Evolutionary conservation across 2,113 vertebrate species (phyloP), one percentile per base, ranked within the genome.

Genomic region (Colinus virginianus): DNA sequence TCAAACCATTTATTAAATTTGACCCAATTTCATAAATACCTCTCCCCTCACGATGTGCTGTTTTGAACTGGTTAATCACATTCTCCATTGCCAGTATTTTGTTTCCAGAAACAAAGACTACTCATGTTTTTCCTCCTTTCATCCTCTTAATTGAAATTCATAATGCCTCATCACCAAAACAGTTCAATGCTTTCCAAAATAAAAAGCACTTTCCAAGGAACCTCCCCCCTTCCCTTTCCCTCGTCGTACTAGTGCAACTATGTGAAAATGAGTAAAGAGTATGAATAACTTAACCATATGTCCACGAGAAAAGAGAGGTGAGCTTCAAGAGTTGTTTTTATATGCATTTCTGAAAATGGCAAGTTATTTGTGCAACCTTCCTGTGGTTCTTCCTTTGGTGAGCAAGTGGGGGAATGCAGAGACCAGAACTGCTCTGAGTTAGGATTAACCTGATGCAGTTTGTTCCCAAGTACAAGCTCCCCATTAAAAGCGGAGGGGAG

Each of bases 61-160:
- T 76, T 43, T 76, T 58, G 77, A 92, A 88, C 84, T 87, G 69
- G 67, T 93, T 92, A 93, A 91, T 90, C 84, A 87, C 42, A 38
- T 92, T 88, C 63, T 88, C 67, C 67, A n/a, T 62, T 92, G 86
- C 74, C 67, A 68, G 77, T 82, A 84, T 92, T 91, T 90, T 95
- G 58, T 90, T 92, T 75, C 70, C 67, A 76, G 63, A 81, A 82
- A 94, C 78, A 90, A 91, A 88, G 78, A 87, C 53, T 69, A 81
- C 72, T 92, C n/a, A 10, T 84, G 58, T 77, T 94, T 82, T 93
- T 90, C 72, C 58, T 84, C 28, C 26, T 81, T 87, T 89, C 84
- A 78, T 84, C 45, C 55, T 88, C 55, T 74, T 87, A 87, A 90
- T 78, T 88, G 56, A 90, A 88, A 94, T 89, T 55, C 75, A 67